These are phyloP conservation scores for Vanessa cardui DNA, from an alignment of 2,888 invertebrate genomes.

Conservation along the genomic window DNA sequence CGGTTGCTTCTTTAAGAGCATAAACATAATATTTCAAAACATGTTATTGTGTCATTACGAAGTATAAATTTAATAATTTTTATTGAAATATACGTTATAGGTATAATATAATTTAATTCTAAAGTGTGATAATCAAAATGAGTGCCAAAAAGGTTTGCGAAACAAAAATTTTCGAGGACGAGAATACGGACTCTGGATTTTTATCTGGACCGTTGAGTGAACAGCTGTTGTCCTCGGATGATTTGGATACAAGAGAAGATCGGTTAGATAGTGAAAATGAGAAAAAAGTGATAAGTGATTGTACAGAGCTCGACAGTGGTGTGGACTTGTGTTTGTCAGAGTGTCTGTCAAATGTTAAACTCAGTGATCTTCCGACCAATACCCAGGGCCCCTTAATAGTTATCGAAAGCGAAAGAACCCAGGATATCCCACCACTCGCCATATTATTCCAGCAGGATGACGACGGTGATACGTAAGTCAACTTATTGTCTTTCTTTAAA, in stretches of 20 bases:
- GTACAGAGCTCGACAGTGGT: slow-evolving; percentile 84
- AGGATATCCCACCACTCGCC: slow-evolving; percentile 79
- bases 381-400: slow-evolving; percentile 46
- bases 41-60: slow-evolving; percentile 57
- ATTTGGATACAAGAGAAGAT: slow-evolving; percentile 30
- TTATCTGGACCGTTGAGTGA: slow-evolving; percentile 60
- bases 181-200: slow-evolving; percentile 68
- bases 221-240: slow-evolving; percentile 45
- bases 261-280: slow-evolving; percentile 48
- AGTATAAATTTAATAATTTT: slow-evolving; percentile 39
- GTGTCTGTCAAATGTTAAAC: slow-evolving; percentile 83
- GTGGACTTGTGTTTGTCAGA: slow-evolving; percentile 81
- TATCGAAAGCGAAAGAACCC: slow-evolving; percentile 43
- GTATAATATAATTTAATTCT: slow-evolving; percentile 28
- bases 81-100: slow-evolving; percentile 35
- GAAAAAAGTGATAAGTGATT: slow-evolving; percentile 54
- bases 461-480: slow-evolving; percentile 94
- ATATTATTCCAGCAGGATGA: slow-evolving; percentile 89
- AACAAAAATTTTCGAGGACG: slow-evolving; percentile 63
- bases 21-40: slow-evolving; percentile 45
- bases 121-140: slow-evolving; percentile 60
- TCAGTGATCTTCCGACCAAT: slow-evolving; percentile 45
- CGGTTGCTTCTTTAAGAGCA: slow-evolving; percentile 40
- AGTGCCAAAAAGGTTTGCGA: slow-evolving; percentile 70
- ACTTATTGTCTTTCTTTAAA: background rate